Base-by-base conservation (phyloP, 2,797 vertebrate species). In the Forpus xanthops region DNA sequence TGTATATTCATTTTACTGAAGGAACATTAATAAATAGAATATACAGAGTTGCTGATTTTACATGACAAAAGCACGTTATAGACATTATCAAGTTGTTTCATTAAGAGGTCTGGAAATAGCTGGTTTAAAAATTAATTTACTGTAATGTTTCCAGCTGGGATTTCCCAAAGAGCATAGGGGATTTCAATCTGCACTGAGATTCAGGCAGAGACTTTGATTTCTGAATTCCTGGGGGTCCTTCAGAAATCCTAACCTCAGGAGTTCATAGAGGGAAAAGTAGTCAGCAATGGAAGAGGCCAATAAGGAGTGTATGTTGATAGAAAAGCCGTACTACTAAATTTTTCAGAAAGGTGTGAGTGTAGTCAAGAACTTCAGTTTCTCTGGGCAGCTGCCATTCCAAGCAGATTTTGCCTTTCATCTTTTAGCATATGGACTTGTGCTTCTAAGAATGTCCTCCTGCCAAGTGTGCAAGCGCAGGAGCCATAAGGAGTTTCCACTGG, bases 401-500 rank as follows among this genome's bases (percentile, higher is more conserved):
- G 79, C 47, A 90, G 90, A 85, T 78, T 75, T 84, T 65, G 89
- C 49, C 78, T 96, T 27, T 96, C 93, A 15, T 96, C 96, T 91
- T 68, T 86, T 20, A 92, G 30, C 98, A 97, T 62, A 45, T 98
- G 70, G 98, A 95, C 60, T 37, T 95, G 93, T 75, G 31, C 85
- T 93, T 93, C 96, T 52, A 96, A 58, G 93, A 88, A 96, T 87
- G 94, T 98, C 98, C 94, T 97, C 94, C 98, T 98, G 94, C 98
- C 91, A 61, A 99, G 97, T 0, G 98, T 99, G n/a, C 98, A 99
- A 50, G 98, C 97, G 65, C 99, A 99, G 97, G 98, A 99, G 23
- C 99, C 99, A 7, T 98, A 98, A 4, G 99, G 99, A 94, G 98
- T 98, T 90, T 99, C 99, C 71, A 98, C 93, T 16, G 99, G 98